Conservation (phyloP, 2,797 vertebrate species). For the Tachyglossus aculeatus region DNA sequence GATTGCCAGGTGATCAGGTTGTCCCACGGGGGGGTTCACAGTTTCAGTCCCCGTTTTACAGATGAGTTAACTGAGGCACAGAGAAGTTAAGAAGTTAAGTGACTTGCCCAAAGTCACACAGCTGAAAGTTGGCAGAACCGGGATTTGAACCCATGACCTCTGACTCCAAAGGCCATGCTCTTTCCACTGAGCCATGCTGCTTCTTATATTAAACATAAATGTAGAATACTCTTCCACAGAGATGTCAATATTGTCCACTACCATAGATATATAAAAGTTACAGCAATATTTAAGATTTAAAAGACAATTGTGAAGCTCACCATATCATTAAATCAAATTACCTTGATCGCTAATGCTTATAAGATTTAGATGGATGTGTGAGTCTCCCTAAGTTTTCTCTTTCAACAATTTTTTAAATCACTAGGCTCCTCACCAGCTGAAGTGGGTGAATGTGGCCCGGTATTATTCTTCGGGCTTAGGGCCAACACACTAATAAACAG, state of each 20-base stretch:
- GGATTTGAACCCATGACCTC: too few species aligned
- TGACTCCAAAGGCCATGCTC: too few species aligned
- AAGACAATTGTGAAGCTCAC: conserved; percentile 39
- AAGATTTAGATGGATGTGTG: conserved; percentile 46
- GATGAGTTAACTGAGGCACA: too few species aligned
- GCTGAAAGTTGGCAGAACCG: too few species aligned
- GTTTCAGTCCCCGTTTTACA: too few species aligned
- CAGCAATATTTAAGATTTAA: conserved; percentile 30
- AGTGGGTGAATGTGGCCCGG: conserved; percentile 47
- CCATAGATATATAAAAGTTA: neutral
- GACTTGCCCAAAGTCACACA: too few species aligned
- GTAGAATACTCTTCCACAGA: conserved; percentile 7
- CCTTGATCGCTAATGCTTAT: conserved; percentile 14
- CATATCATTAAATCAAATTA: conserved; percentile 36
- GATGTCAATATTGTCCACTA: neutral
- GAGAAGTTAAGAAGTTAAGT: too few species aligned
- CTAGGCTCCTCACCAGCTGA: conserved; percentile 56
- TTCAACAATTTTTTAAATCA: conserved; percentile 56
- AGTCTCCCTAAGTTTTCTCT: conserved; percentile 38
- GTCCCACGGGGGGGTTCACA: too few species aligned
- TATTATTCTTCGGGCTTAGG: conserved; percentile 49
- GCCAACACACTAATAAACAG: conserved; percentile 52
- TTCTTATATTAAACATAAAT: neutral
- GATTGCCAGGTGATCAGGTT: too few species aligned
- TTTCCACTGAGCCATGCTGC: too few species aligned